Evolutionary conservation across 1,140 invertebrate genomes (phyloP).

Genomic region (Lasioglossum baleicum): DNA sequence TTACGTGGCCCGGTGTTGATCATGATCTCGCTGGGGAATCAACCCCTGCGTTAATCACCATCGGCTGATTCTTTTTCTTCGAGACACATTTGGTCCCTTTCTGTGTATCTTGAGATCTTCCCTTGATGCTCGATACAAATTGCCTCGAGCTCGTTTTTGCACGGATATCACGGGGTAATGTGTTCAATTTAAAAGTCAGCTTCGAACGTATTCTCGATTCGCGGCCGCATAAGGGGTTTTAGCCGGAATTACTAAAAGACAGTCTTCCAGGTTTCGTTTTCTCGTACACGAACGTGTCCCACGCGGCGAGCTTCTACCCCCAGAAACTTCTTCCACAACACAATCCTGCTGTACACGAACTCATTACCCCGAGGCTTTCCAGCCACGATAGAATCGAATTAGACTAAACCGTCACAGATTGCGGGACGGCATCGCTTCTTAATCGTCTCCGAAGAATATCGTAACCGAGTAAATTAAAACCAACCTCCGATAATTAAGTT

Average conservation of each 20-base stretch:
- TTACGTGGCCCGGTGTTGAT: conserved; percentile 63
- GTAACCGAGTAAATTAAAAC: background rate
- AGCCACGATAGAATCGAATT: conserved; percentile 20
- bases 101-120: too few species aligned
- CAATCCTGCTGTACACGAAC: conserved; percentile 38
- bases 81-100: too few species aligned
- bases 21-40: conserved; percentile 41
- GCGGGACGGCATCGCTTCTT: background rate
- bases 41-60: background rate
- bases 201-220: too few species aligned
- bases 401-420: conserved; percentile 15
- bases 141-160: too few species aligned
- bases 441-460: background rate
- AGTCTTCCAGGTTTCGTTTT: conserved; percentile 8
- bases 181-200: too few species aligned
- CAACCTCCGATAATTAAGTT: background rate
- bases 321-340: conserved; percentile 8
- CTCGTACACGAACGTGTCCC: conserved; percentile 11
- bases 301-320: background rate
- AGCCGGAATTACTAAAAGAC: conserved; percentile 1
- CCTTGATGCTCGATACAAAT: too few species aligned
- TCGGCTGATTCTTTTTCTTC: too few species aligned
- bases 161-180: too few species aligned
- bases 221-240: too few species aligned
- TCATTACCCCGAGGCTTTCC: conserved; percentile 47